Conservation (phyloP, 2,888 invertebrate species). For the Elegia similella region DNA sequence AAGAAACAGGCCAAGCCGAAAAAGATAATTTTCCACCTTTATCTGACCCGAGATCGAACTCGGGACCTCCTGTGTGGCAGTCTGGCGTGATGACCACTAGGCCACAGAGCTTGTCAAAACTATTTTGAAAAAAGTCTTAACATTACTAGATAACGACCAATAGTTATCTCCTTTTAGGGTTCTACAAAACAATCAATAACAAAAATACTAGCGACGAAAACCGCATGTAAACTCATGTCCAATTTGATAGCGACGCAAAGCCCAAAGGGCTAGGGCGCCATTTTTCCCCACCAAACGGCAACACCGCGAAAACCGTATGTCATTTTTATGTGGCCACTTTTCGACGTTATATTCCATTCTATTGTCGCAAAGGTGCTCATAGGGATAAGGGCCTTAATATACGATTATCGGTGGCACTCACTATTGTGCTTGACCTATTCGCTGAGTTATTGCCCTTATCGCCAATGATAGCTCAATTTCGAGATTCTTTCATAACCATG, state of each 20-base stretch:
- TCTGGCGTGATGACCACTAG: no score
- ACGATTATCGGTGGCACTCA: conserved; percentile 80
- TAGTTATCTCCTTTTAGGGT: no score
- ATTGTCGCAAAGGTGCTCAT: conserved; percentile 77
- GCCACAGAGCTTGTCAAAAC: no score
- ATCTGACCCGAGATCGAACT: no score
- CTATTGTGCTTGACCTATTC: conserved; percentile 79
- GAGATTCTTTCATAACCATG: conserved; percentile 44
- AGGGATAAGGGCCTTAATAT: conserved; percentile 80
- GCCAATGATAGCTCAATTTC: conserved; percentile 62
- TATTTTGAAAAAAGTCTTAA: no score
- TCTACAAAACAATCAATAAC: background rate
- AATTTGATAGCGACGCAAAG: conserved; percentile 19
- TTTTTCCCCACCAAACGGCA: conserved; percentile 51
- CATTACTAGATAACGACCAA: no score
- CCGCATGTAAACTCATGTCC: background rate
- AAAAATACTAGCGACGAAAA: background rate
- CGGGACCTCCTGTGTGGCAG: no score
- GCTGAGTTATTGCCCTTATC: conserved; percentile 73
- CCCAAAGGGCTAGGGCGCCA: conserved; percentile 33
- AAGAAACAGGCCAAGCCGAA: no score
- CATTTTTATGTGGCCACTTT: conserved; percentile 81
- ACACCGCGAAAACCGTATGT: conserved; percentile 64
- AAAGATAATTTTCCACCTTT: no score
- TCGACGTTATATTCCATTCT: conserved; percentile 78